Conservation (phyloP, 1,140 invertebrate genomes). For the Amphibalanus amphitrite region DNA sequence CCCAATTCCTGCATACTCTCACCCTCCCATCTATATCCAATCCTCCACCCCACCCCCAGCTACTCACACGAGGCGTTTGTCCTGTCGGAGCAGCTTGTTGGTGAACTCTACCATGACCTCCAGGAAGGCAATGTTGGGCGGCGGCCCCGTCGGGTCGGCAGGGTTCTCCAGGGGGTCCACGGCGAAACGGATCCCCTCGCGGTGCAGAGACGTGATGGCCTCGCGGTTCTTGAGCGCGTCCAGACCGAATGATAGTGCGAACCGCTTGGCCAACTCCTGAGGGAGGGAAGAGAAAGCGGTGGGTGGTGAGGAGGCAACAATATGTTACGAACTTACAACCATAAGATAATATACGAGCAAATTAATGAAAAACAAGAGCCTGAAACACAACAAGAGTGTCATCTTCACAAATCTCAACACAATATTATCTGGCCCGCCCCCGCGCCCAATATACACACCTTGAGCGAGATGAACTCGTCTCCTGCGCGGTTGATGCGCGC, state of each 20-base stretch:
- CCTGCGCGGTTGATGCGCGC: conserved; percentile 43
- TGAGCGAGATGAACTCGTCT: conserved; percentile 68
- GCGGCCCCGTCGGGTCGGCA: conserved; percentile 52
- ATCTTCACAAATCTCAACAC: too few species aligned
- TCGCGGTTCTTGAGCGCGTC: conserved; percentile 96
- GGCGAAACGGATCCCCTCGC: conserved; percentile 82
- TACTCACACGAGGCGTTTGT: conserved; percentile 79
- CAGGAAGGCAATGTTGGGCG: conserved; percentile 74
- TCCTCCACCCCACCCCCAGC: too few species aligned
- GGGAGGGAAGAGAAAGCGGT: too few species aligned
- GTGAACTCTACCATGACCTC: conserved; percentile 93
- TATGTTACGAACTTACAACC: too few species aligned
- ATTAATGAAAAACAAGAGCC: too few species aligned
- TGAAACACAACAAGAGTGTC: too few species aligned
- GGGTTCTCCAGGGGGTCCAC: conserved; percentile 45
- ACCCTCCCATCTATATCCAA: too few species aligned
- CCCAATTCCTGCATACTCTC: too few species aligned
- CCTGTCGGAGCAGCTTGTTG: conserved; percentile 86
- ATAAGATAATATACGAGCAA: too few species aligned
- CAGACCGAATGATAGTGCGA: conserved; percentile 90
- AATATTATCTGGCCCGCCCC: too few species aligned
- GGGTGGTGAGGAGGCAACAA: too few species aligned
- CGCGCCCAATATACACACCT: too few species aligned
- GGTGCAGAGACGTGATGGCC: conserved; percentile 86
- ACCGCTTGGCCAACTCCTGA: conserved; percentile 87